These are phyloP conservation scores for Tangachromis dhanisi DNA, from an alignment of 2,113 vertebrate genomes.

Conservation along the genomic window DNA sequence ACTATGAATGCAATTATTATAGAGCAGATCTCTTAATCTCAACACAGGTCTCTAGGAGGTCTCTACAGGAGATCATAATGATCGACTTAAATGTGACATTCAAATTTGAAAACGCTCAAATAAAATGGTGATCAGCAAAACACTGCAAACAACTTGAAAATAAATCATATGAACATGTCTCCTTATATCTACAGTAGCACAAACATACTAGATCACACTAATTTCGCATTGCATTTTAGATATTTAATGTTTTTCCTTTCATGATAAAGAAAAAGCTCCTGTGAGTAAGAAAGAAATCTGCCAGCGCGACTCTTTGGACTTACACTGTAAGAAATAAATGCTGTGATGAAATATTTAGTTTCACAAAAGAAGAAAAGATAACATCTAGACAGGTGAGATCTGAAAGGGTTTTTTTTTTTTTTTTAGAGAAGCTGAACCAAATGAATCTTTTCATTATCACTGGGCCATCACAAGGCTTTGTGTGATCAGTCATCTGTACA, in stretches of 20 bases:
- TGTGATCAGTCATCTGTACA: background rate
- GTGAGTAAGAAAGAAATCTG: background rate
- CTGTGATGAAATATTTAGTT: background rate
- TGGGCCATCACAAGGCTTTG: background rate
- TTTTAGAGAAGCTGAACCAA: background rate
- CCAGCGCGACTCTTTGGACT: rapidly evolving
- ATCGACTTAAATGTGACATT: rapidly evolving
- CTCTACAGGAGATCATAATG: background rate
- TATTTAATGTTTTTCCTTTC: background rate
- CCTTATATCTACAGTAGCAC: background rate
- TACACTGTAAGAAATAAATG: background rate
- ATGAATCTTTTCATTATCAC: rapidly evolving
- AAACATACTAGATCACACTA: background rate
- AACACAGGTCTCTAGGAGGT: rapidly evolving
- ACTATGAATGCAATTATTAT: background rate
- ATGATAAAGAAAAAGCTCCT: background rate
- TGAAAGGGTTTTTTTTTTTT: background rate
- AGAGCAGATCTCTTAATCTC: background rate
- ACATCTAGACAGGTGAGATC: background rate
- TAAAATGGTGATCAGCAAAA: background rate
- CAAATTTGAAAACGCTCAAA: background rate
- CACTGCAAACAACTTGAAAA: rapidly evolving
- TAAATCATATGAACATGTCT: background rate
- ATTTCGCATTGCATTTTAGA: background rate
- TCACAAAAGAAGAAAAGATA: background rate